Evolutionary conservation across 1,140 invertebrate genomes (phyloP), one percentile per base, ranked within the genome.

Genomic region (Pogonomyrmex barbatus): DNA sequence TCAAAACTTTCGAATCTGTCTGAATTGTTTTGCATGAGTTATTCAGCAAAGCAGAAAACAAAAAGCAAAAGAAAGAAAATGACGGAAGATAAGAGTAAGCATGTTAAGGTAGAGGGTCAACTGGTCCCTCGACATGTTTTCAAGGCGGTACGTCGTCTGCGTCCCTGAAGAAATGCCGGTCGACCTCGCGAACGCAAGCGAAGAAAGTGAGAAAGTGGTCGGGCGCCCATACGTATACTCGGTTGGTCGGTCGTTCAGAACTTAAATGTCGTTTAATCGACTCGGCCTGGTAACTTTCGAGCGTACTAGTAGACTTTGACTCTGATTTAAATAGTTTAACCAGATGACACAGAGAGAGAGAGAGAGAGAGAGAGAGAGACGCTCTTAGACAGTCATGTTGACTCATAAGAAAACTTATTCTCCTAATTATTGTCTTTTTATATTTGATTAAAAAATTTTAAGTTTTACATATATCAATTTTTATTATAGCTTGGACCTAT

Each of bases 151-250:
- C 65, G 52, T 77, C 71, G 88, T 86, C 77, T 87, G 70, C 92
- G 91, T 91, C 92, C 92, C 90, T 92, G 92, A 91, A 90, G 65
- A 88, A 91, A 90, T 76, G 75, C 85, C 83, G 91, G 89, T 89
- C 87, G 91, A 92, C 90, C 91, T 92, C 91, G 90, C 84, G 33
- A 77, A 56, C 73, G 58, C 58, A 79, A 83, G 54, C 79, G 87
- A 92, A 92, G 92, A 93, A 93, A 93, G 91, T 81, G 91, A 92
- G 92, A 92, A 93, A 93, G 92, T 92, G 63, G 36, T 65, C 63
- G 78, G 24, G 10, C 47, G 50, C 52, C 33, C 45, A 47, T 79
- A 63, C 39, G 63, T 82, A 71, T 10, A 71, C 71, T 76, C 33
- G 82, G 24, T 70, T 54, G 39, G 76, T 71, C 42, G 77, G 24